These are phyloP conservation scores for Clarias laeviceps DNA, from an alignment of 2,797 vertebrate species.

Conservation along the genomic window DNA sequence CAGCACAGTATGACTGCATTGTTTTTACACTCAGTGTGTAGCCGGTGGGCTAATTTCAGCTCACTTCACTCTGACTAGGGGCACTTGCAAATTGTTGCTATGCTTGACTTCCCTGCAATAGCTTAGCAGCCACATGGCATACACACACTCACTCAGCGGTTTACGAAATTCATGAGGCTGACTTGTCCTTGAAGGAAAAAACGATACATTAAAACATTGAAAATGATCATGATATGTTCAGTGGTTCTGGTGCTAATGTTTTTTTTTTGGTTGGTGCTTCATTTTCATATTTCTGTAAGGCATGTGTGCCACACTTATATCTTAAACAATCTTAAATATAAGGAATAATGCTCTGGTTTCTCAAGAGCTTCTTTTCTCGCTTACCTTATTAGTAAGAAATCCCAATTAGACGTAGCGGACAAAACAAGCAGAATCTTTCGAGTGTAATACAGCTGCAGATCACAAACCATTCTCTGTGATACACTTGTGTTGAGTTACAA, in stretches of 20 bases:
- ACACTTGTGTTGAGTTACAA: neutral
- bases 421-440: neutral
- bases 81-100: neutral
- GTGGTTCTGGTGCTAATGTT: neutral
- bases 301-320: neutral
- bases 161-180: neutral
- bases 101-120: slow-evolving; percentile 4
- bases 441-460: neutral
- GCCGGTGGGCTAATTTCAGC: slow-evolving; percentile 4
- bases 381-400: neutral
- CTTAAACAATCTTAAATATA: neutral
- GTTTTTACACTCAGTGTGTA: neutral
- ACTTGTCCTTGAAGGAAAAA: neutral
- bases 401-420: neutral
- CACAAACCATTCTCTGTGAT: too few relatives aligned
- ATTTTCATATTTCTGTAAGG: neutral
- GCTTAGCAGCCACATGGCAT: neutral
- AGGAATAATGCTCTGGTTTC: neutral
- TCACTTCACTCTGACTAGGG: neutral
- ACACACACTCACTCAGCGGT: neutral
- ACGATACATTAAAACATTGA: neutral
- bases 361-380: neutral
- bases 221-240: neutral
- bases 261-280: neutral
- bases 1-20: neutral